These are phyloP conservation scores for Callospermophilus lateralis DNA, from an alignment of 2,113 vertebrate species.

Conservation along the genomic window DNA sequence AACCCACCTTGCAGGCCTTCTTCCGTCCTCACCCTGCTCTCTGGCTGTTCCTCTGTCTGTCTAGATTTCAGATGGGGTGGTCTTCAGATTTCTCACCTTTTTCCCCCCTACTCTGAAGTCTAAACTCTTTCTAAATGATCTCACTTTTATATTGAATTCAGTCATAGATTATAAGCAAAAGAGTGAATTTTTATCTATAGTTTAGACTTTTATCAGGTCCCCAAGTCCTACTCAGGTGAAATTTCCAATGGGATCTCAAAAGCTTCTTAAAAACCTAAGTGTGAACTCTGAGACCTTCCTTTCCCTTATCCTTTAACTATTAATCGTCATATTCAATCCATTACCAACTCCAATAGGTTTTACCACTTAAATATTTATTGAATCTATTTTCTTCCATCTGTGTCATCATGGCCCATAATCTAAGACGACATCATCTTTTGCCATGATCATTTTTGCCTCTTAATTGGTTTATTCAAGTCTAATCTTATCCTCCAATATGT, in stretches of 20 bases:
- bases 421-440: neutral
- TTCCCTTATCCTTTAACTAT: neutral
- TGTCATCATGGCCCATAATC: neutral
- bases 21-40: neutral
- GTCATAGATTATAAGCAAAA: neutral
- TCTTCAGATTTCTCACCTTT: neutral
- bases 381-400: neutral
- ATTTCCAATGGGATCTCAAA: constrained; percentile 37
- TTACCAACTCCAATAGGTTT: neutral
- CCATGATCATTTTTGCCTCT: neutral
- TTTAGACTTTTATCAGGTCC: neutral
- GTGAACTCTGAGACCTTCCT: neutral
- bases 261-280: neutral
- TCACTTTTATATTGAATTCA: neutral
- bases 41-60: neutral
- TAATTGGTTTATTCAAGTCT: neutral
- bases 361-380: neutral
- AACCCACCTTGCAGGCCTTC: neutral
- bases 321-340: neutral
- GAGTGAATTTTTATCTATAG: neutral
- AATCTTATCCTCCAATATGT: neutral
- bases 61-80: neutral
- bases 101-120: neutral
- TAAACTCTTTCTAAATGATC: constrained; percentile 7
- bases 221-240: neutral